phyloP scores from a whole-genome alignment of 2,888 invertebrate species.

The Pyrochroa serraticornis region DNA sequence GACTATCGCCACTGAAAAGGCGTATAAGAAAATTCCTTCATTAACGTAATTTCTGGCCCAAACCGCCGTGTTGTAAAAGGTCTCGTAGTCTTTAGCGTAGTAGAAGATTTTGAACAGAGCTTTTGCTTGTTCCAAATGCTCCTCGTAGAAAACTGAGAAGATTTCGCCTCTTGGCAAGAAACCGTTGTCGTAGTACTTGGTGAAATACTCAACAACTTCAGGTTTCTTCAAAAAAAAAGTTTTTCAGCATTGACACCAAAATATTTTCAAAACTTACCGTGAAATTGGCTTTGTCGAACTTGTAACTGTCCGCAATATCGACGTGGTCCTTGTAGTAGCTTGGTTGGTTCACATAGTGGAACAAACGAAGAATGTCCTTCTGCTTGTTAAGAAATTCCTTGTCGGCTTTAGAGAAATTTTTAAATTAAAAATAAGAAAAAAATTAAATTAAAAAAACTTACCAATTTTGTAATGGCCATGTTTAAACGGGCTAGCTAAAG shows the following conservation, averaged over 20 bases:
- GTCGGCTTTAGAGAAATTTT: slow-evolving; percentile 19
- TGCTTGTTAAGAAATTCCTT: slow-evolving; percentile 36
- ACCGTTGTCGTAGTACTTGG: slow-evolving; percentile 60
- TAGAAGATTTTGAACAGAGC: slow-evolving; percentile 71
- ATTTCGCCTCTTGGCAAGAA: slow-evolving; percentile 65
- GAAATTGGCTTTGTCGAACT: slow-evolving; percentile 63
- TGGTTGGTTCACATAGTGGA: slow-evolving; percentile 69
- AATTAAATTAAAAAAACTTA: slow-evolving; percentile 44
- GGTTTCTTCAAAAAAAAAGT: slow-evolving; percentile 58
- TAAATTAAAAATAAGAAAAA: not conserved
- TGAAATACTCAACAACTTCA: slow-evolving; percentile 65
- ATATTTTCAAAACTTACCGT: slow-evolving; percentile 49
- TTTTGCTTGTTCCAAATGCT: slow-evolving; percentile 67
- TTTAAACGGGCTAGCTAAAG: slow-evolving; percentile 55
- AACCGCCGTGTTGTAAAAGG: slow-evolving; percentile 72
- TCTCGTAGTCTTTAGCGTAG: slow-evolving; percentile 73
- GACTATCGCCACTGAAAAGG: slow-evolving; percentile 66
- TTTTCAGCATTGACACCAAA: slow-evolving; percentile 6
- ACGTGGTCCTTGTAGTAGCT: slow-evolving; percentile 61
- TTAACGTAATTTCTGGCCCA: slow-evolving; percentile 73
- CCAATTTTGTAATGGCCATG: slow-evolving; percentile 50
- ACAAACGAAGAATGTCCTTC: slow-evolving; percentile 61
- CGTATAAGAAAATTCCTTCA: slow-evolving; percentile 72
- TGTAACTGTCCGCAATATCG: slow-evolving; percentile 65
- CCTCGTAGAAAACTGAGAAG: slow-evolving; percentile 68